Base-by-base conservation (phyloP, 2,888 invertebrate species). In the Limenitis camilla region DNA sequence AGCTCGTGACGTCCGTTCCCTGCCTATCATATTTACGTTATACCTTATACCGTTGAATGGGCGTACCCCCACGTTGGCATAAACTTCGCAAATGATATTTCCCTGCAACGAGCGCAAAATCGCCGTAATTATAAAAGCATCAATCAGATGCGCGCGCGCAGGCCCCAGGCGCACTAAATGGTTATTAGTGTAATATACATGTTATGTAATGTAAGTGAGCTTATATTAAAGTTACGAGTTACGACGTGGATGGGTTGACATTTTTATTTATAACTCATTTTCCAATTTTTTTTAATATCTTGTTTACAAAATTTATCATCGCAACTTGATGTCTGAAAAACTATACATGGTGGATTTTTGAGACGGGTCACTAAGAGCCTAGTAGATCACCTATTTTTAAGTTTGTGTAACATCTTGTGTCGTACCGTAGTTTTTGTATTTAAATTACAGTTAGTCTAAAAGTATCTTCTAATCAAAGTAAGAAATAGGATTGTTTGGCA, bases 61-160 rank as follows among this genome's bases (percentile, higher is more conserved):
- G 63, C 59, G 57, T 57, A 36, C 40, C 53, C 50, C 62, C 60
- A 62, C 64, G 63, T 61, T 62, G 60, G 61, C 66, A 64, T 69
- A 64, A 66, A 60, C 58, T 53, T 67, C 63, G 77, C 77, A 80
- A 82, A 80, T 78, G 78, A 80, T 82, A 81, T 79, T 78, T 71
- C 74, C 71, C 67, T 63, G 70, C 73, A 72, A 70, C 66, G 62
- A 65, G 72, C 74, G 75, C 73, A 65, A 76, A 77, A 78, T 69
- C 69, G 72, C 71, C 71, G 74, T 83, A 86, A 86, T 86, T 86
- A 86, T 83, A 83, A 84, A 76, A 78, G 76, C 83, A 86, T 86
- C 86, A 79, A 85, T 86, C 86, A 80, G 64, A 51, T 63, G 70
- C 74, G 74, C 73, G 70, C 67, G 76, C 72, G 74, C 74, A 58